A percentile compares a stretch with the other conserved stretches of the same genome.
Evolutionary conservation across 2,797 vertebrate genomes (phyloP).

Genomic region (Gobio occitaniae): DNA sequence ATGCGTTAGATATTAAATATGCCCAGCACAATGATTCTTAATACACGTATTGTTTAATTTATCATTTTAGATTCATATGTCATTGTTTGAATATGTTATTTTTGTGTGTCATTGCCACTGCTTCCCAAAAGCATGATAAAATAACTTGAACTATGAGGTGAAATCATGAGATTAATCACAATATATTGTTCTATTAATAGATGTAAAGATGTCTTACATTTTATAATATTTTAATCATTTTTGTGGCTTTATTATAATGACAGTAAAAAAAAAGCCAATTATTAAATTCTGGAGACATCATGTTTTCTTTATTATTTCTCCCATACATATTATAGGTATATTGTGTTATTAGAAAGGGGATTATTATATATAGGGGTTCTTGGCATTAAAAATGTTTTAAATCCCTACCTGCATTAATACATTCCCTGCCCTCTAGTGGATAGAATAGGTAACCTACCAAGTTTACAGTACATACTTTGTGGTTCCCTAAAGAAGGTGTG

Average conservation of each 20-base stretch:
- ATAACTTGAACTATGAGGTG: background rate
- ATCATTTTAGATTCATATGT: background rate
- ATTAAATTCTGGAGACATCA: background rate
- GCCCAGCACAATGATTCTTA: background rate
- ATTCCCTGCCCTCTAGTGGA: slow-evolving; percentile 20
- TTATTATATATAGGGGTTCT: background rate
- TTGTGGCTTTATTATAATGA: background rate
- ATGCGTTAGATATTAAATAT: background rate
- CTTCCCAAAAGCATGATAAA: background rate
- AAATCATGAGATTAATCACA: background rate
- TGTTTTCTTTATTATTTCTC: background rate
- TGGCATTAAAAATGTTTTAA: background rate
- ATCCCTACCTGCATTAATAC: background rate
- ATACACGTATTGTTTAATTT: background rate
- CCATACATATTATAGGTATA: background rate
- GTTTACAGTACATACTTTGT: background rate
- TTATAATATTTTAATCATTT: background rate
- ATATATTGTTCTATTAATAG: background rate
- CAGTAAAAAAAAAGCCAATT: background rate
- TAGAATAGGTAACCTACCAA: background rate
- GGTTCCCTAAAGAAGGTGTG: background rate
- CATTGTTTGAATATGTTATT: background rate
- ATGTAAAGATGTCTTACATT: background rate
- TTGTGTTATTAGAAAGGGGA: background rate
- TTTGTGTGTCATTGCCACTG: background rate